Evolutionary conservation across 2,797 vertebrate genomes (phyloP), one percentile per base, ranked within the genome.

Genomic region (Poecile montanus): DNA sequence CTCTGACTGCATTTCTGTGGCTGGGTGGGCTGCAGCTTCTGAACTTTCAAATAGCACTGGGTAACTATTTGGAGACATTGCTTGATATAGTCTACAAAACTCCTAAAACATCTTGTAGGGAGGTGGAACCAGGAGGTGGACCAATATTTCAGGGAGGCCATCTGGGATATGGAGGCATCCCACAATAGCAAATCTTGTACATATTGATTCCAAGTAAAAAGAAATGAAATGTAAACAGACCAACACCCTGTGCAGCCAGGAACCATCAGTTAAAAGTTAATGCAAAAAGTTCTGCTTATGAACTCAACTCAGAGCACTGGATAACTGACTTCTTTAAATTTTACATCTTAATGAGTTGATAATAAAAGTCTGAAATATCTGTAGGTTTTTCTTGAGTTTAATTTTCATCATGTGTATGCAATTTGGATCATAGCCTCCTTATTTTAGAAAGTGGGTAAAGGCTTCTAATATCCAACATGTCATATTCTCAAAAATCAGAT

Each of bases 101-200:
- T 88, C 34, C 53, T 40, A 50, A 84, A 87, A 61, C 81, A 88
- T 94, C 68, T 93, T 92, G 91, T 74, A 87, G 67, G 87, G 95
- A 93, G 84, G 85, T 85, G 81, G 89, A 87, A 94, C 75, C 78
- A 79, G 78, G 71, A 87, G 44, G 81, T 63, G 72, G 71, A 92
- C 75, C 65, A 36, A 6, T 92, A 87, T 91, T 96, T 93, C 60
- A 26, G 65, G 87, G 66, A 87, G 57, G 63, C 91, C 89, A 80
- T 92, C 81, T 91, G 94, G 89, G 61, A 77, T 77, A 88, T 5
- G 25, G 30, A 93, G 57, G 61, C 81, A 82, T 34, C 78, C 40
- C 32, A 63, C 63, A 53, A 45, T 3, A 79, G 48, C 26, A 76
- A 45, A 63, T 74, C 77, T 85, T 9, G 25, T 85, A 48, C 36